Conservation (phyloP, 2,797 vertebrate genomes). For the Peromyscus nudipes region DNA sequence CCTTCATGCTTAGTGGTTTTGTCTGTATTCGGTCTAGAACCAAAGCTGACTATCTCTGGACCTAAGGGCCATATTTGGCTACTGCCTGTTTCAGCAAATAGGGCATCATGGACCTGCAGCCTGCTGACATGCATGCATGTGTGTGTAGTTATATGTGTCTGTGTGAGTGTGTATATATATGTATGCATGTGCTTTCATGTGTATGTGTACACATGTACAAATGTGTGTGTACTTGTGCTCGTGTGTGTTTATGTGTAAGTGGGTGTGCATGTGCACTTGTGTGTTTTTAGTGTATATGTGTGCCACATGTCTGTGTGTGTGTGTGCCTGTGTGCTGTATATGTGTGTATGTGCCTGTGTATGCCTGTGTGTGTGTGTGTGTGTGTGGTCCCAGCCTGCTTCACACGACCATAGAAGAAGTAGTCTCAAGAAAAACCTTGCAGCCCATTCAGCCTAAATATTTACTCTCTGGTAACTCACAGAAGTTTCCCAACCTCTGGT, state of each 20-base stretch:
- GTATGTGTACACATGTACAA: too few species aligned
- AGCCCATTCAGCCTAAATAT: conserved; percentile 5
- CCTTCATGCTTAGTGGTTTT: accelerated
- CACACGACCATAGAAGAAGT: background rate
- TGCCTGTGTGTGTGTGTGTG: background rate
- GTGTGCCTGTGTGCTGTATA: too few species aligned
- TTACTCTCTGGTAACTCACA: background rate
- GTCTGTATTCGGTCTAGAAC: background rate
- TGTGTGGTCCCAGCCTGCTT: background rate
- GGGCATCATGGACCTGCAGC: background rate
- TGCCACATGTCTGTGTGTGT: background rate
- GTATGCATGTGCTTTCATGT: background rate
- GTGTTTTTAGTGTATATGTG: background rate
- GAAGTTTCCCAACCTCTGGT: background rate
- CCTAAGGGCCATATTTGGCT: background rate
- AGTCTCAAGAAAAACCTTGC: background rate
- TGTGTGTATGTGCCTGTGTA: background rate
- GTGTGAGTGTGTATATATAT: background rate
- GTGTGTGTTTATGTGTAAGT: background rate
- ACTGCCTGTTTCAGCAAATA: background rate
- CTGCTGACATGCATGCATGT: background rate
- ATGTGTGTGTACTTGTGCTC: background rate
- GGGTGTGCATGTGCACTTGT: background rate
- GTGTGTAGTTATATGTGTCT: background rate
- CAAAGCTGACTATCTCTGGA: too few species aligned